phyloP scores from a whole-genome alignment of 2,888 invertebrate species.

The Heliconius sara region DNA sequence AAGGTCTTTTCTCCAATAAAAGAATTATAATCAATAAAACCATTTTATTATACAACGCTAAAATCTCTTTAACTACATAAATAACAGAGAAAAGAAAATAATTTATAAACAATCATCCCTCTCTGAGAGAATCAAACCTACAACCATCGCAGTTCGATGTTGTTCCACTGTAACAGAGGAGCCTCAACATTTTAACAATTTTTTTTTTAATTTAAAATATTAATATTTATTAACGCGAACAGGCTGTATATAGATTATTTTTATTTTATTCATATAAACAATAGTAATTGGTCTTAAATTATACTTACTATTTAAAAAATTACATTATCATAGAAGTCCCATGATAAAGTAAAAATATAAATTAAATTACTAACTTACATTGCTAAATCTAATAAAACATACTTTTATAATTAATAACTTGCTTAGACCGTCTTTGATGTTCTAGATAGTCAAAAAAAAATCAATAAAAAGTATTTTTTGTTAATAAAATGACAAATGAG shows the following conservation, averaged over 20 bases:
- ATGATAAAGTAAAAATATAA: not conserved
- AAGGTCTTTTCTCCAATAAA: too few species aligned
- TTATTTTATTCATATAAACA: not conserved
- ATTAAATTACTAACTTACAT: not conserved
- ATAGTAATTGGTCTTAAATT: not conserved
- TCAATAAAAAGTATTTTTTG: not conserved
- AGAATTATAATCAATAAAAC: too few species aligned
- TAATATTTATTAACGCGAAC: too few species aligned
- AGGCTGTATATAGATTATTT: too few species aligned
- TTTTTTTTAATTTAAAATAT: too few species aligned
- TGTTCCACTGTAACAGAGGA: too few species aligned
- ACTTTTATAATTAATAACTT: not conserved
- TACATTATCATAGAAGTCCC: not conserved
- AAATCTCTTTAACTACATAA: too few species aligned
- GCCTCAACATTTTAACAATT: not conserved
- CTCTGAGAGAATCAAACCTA: too few species aligned
- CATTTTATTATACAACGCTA: too few species aligned
- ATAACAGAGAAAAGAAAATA: too few species aligned
- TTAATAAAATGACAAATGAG: conserved; percentile 32
- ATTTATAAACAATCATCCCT: too few species aligned
- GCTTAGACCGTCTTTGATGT: not conserved
- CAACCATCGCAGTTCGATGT: too few species aligned
- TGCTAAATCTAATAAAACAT: not conserved
- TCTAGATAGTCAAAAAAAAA: not conserved
- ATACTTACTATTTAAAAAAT: not conserved